Base-by-base conservation (phyloP, 2,888 invertebrate genomes). In the Tolmerus cingulatus region DNA sequence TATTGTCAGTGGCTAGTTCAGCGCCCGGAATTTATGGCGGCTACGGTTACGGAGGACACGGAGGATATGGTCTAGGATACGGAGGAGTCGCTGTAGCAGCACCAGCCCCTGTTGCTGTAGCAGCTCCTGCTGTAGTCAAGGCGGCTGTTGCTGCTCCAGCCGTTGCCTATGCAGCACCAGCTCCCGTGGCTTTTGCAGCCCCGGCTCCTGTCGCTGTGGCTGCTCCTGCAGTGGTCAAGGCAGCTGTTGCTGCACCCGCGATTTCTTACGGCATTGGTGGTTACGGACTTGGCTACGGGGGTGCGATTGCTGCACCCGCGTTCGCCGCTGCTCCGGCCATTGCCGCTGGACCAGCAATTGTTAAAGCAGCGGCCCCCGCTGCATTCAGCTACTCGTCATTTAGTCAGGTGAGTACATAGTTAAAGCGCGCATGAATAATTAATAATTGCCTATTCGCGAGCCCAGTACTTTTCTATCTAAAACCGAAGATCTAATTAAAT, bases 351-450 rank as follows among this genome's bases (percentile, higher is more conserved):
- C 92, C 76, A 12, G 88, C 85, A 16, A 40, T 89, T 77, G 88
- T 89, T 78, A 89, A 89, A 57, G 86, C 85, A 55, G 86, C 74
- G 12, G 87, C 87, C 1, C 87, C 88, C 51, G 87, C 87, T 37
- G 94, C 94, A 66, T 76, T 81, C 23, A 86, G 86, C 57, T 87
- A 86, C 23, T 78, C 88, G 40, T 77, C 87, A 43, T 87, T 94
- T 92, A 93, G 94, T 91, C 90, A 90, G 87, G 90, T 90, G 87
- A 87, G 86, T 66, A 82, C 12, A 55, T 51, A 1, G 1, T 66
- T 27, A 19, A 23, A 27, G 8, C 8, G 1, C 51, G 1, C 5
- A 66, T 23, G 23, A 19, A 57, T n/a, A 57, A 57, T 23, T 57
- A 57, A 23, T 7, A 8, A 57, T 9, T 3, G 1, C 19, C 57